Base-by-base conservation (phyloP, 2,888 invertebrate species). In the Archips xylosteana region DNA sequence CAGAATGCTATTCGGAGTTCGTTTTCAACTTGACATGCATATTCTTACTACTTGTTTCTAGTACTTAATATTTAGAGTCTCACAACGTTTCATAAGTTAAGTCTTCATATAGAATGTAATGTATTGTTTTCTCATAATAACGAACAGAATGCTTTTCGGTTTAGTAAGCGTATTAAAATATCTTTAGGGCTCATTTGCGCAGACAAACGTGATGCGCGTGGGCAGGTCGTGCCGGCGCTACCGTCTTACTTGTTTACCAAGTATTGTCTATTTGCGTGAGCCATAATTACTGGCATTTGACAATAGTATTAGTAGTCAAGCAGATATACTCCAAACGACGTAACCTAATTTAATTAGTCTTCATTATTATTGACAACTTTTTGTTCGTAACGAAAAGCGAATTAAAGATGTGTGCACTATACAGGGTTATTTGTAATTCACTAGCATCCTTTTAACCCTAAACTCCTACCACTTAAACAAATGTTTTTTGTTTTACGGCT, bases 171-270 rank as follows among this genome's bases (percentile, higher is more conserved):
- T 75, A 77, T 78, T 78, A 70, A 68, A 80, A 81, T 81, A 81
- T 83, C 84, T 86, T 84, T 82, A 79, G 82, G 82, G 78, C 82
- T 83, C 79, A 82, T 81, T 80, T 80, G 81, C 83, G 81, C 82
- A 82, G 83, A 83, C 83, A 80, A 79, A 78, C 76, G 77, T 47
- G 68, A 71, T 72, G 83, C 75, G 88, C 86, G 89, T 89, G 87
- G 89, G 88, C 78, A 77, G 80, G 67, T 74, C 72, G 62, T 70
- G 73, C 66, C 75, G 76, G 82, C 85, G 87, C 79, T 83, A 83
- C 88, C 88, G 89, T 89, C 91, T 87, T 88, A 88, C 86, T 87
- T 92, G 92, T 91, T 92, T 91, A 91, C 90, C 81, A 83, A 83
- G 81, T 84, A 86, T 85, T 86, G 82, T 89, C 87, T 89, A 87